These are phyloP conservation scores for Drusus annulatus DNA, from an alignment of 1,140 invertebrate species.

Conservation along the genomic window DNA sequence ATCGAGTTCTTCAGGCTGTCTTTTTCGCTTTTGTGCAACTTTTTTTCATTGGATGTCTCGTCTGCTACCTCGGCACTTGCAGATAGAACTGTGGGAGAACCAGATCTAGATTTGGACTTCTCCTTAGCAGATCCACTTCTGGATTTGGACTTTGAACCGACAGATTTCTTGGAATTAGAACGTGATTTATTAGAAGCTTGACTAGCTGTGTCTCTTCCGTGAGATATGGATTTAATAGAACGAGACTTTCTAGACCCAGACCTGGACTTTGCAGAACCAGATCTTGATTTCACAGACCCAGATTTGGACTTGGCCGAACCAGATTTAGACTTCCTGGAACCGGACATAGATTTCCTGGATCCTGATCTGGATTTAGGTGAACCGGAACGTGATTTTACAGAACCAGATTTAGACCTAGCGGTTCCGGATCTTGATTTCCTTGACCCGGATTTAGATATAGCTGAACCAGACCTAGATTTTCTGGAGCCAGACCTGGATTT, in stretches of 20 bases:
- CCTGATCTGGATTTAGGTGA: slow-evolving; percentile 62
- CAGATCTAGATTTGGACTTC: slow-evolving; percentile 7
- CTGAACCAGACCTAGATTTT: slow-evolving; percentile 64
- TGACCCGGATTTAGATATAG: slow-evolving; percentile 61
- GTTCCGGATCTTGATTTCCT: slow-evolving; percentile 61
- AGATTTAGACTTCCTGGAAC: slow-evolving; percentile 63
- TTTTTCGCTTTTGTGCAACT: slow-evolving; percentile 5
- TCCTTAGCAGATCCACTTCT: slow-evolving; percentile 51
- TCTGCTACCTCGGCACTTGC: neutral
- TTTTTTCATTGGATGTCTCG: neutral
- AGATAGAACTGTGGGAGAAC: slow-evolving; percentile 47
- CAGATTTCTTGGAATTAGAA: slow-evolving; percentile 53
- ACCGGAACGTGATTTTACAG: slow-evolving; percentile 63
- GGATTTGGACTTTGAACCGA: slow-evolving; percentile 43
- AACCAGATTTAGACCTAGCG: slow-evolving; percentile 59
- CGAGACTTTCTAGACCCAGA: slow-evolving; percentile 42
- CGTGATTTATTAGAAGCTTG: slow-evolving; percentile 58
- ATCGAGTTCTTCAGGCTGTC: slow-evolving; percentile 25
- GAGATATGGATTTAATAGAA: slow-evolving; percentile 57
- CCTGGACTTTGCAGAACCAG: slow-evolving; percentile 61
- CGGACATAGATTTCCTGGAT: slow-evolving; percentile 55
- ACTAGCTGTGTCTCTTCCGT: slow-evolving; percentile 50
- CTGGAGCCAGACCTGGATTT: slow-evolving; percentile 60
- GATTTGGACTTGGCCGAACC: slow-evolving; percentile 65
- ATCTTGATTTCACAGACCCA: slow-evolving; percentile 64